Conservation (phyloP, 2,797 vertebrate genomes). For the Myotis planiceps region DNA sequence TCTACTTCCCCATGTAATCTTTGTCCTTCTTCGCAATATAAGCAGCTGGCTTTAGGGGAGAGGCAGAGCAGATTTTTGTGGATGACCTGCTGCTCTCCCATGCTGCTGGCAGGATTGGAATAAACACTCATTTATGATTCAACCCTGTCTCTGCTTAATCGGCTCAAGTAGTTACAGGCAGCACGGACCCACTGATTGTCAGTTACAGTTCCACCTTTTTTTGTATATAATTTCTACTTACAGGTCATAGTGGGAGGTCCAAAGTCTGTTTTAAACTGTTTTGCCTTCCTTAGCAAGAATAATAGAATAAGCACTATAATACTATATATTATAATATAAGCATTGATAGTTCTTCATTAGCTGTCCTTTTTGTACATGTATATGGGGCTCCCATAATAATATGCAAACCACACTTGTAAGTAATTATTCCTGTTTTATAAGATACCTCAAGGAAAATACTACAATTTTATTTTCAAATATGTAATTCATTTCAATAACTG, state of each 20-base stretch:
- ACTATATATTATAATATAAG: background rate
- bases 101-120: too few species aligned
- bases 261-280: background rate
- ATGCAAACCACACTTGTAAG: background rate
- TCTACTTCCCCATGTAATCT: too few species aligned
- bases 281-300: background rate
- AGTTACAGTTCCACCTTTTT: background rate
- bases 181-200: too few species aligned
- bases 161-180: too few species aligned
- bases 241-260: background rate
- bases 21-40: too few species aligned
- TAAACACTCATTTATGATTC: too few species aligned
- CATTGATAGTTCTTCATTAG: slow-evolving; percentile 1
- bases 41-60: too few species aligned
- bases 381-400: slow-evolving; percentile 22
- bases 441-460: background rate
- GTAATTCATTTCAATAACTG: slow-evolving; percentile 13
- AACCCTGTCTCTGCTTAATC: too few species aligned
- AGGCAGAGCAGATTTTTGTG: too few species aligned
- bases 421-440: slow-evolving; percentile 8
- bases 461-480: slow-evolving; percentile 16
- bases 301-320: background rate
- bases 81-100: too few species aligned
- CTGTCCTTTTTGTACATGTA: background rate
- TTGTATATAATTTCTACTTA: slow-evolving; percentile 10